These are phyloP conservation scores for Sylvietta virens DNA, from an alignment of 2,113 vertebrate species.

Conservation along the genomic window DNA sequence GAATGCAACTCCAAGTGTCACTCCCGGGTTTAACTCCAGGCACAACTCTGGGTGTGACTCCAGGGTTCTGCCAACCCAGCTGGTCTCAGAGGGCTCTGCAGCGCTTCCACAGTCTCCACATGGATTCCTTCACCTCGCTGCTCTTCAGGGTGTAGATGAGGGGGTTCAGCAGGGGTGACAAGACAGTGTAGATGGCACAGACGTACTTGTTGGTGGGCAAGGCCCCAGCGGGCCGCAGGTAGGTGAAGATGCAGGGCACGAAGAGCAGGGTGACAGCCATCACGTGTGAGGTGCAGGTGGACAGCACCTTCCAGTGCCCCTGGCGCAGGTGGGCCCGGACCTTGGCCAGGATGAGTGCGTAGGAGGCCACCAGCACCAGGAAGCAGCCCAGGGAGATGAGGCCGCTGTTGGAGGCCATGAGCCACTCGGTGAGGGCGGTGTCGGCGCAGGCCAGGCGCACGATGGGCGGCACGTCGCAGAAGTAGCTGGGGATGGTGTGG, in stretches of 20 bases:
- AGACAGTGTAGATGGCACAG: neutral
- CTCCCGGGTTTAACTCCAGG: neutral
- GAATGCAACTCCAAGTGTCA: neutral
- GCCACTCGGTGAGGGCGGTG: conserved; percentile 2
- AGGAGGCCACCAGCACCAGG: conserved; percentile 53
- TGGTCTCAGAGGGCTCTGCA: neutral
- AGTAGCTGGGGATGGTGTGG: conserved; percentile 6
- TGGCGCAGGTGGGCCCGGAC: neutral
- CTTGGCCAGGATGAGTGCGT: neutral
- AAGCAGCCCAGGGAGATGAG: conserved; percentile 53
- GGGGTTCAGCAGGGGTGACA: conserved; percentile 7
- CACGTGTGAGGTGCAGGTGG: conserved; percentile 45
- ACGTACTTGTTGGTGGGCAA: neutral
- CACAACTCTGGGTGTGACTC: neutral
- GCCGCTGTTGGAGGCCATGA: conserved; percentile 51
- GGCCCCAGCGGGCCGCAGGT: neutral
- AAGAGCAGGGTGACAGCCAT: conserved; percentile 43
- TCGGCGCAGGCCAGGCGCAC: conserved; percentile 34
- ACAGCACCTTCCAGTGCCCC: conserved; percentile 4
- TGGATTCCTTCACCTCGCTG: neutral
- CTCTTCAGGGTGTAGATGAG: conserved; percentile 47
- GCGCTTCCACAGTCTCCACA: neutral
- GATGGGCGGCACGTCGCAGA: conserved; percentile 31
- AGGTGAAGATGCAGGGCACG: conserved; percentile 42
- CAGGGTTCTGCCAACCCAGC: neutral